Percentiles rank a stretch among this genome's conserved stretches.
Evolutionary conservation across 2,797 vertebrate genomes (phyloP).

Genomic region (Hybognathus amarus): DNA sequence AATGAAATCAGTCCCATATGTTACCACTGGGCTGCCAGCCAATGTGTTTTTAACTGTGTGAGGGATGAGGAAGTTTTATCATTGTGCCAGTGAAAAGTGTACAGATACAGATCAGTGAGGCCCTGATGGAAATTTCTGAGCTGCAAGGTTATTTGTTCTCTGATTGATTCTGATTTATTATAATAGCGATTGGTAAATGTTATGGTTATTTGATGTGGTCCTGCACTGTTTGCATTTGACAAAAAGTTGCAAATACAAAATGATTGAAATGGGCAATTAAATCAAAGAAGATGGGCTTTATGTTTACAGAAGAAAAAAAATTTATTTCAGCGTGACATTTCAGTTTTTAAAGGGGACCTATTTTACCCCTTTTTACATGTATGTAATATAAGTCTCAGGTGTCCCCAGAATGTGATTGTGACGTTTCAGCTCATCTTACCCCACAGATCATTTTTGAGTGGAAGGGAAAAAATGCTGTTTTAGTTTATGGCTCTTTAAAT

Average conservation of each 20-base stretch:
- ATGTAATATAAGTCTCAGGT: no score
- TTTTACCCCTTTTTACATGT: no score
- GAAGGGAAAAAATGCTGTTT: no score
- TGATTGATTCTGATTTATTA: slow-evolving; percentile 6
- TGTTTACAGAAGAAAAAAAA: not conserved
- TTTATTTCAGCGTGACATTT: not conserved
- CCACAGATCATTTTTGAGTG: no score
- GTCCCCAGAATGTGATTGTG: no score
- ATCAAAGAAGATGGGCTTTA: not conserved
- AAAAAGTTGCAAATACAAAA: not conserved
- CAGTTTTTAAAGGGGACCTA: no score
- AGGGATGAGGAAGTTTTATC: slow-evolving; percentile 12
- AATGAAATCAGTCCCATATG: slow-evolving; percentile 12
- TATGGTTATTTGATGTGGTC: not conserved
- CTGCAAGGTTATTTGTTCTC: not conserved
- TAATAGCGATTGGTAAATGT: not conserved
- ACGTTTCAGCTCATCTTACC: no score
- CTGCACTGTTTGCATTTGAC: not conserved
- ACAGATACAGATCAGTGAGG: not conserved
- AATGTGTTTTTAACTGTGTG: slow-evolving; percentile 3
- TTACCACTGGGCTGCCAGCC: not conserved
- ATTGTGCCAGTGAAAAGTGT: not conserved
- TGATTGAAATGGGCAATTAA: not conserved
- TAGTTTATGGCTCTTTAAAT: no score
- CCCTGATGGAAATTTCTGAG: slow-evolving; percentile 9